phyloP scores from a whole-genome alignment of 2,797 vertebrate genomes.

The Myripristis murdjan region DNA sequence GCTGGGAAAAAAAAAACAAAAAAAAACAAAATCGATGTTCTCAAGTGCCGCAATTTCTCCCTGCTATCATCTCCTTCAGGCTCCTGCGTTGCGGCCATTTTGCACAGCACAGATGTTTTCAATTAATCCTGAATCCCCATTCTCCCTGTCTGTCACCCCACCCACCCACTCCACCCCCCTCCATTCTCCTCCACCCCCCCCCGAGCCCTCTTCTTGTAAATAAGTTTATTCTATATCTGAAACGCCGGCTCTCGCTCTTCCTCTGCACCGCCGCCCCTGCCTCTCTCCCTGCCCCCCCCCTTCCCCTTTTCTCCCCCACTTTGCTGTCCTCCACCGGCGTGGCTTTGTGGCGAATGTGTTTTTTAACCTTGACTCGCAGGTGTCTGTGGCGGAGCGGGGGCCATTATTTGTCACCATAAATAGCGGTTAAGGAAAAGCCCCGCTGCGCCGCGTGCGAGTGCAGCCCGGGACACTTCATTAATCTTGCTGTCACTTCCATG shows the following conservation, averaged over 20 bases:
- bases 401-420: constrained; percentile 96
- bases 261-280: constrained; percentile 11
- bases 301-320: neutral
- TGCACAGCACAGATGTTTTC: constrained; percentile 82
- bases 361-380: constrained; percentile 95
- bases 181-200: constrained; percentile 14
- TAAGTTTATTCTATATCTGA: constrained; percentile 73
- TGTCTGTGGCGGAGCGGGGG: constrained; percentile 89
- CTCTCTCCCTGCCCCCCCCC: constrained; percentile 31
- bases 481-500: constrained; percentile 96
- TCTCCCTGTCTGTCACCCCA: constrained; percentile 45
- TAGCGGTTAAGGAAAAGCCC: constrained; percentile 90
- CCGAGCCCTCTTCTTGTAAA: constrained; percentile 73
- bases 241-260: constrained; percentile 62
- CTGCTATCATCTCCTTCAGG: constrained; percentile 52
- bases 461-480: constrained; percentile 93
- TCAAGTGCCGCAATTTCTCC: constrained; percentile 73
- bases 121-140: constrained; percentile 84
- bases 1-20: constrained; percentile 37
- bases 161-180: constrained; percentile 40
- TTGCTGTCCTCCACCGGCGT: constrained; percentile 46
- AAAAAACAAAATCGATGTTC: constrained; percentile 55
- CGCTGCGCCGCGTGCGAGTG: constrained; percentile 79
- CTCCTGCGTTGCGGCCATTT: constrained; percentile 66
- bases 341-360: constrained; percentile 84